Evolutionary conservation across 2,888 invertebrate species (phyloP), one percentile per base, ranked within the genome.

Genomic region (Drosophila pseudotalamancana): DNA sequence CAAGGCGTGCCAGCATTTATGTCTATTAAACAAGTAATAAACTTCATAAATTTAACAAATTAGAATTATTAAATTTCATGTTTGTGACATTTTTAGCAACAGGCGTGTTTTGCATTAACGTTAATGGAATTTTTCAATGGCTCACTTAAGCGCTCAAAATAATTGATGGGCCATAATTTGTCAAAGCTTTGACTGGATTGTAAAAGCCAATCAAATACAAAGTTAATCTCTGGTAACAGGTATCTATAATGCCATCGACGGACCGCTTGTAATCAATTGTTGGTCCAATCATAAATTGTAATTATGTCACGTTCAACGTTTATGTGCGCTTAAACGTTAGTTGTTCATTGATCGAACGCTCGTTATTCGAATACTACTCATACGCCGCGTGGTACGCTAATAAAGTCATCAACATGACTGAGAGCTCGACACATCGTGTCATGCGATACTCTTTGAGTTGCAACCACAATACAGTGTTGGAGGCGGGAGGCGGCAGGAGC

Each of bases 11-110:
- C 51, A 59, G 60, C 67, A 63, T 61, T 82, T 75, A 73, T 73
- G 73, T 71, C 76, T 68, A 74, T 82, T 82, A 72, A 76, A 72
- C 73, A 50, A 67, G 74, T 74, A 74, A 85, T 81, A 81, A 82
- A 82, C 72, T 85, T 85, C 63, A 77, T 77, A 77, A 81, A 85
- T 76, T 82, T 51, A 53, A 49, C 60, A 83, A 83, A 85, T 79
- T 85, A 67, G 66, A 85, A 74, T 79, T 83, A 77, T 83, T 79
- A 81, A 77, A 85, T 85, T 79, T 79, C 59, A 73, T 85, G 84
- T 74, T 57, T 72, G 42, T 57, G 73, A 66, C 66, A 77, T 72
- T 70, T 62, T 49, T 32, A 45, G 42, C 42, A 53, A 46, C 46
- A 48, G 50, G 18, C 61, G 57, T 55, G 48, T 59, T n/a, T 61